Evolutionary conservation across 2,113 vertebrate genomes (phyloP).

Genomic region (Dromaius novaehollandiae): DNA sequence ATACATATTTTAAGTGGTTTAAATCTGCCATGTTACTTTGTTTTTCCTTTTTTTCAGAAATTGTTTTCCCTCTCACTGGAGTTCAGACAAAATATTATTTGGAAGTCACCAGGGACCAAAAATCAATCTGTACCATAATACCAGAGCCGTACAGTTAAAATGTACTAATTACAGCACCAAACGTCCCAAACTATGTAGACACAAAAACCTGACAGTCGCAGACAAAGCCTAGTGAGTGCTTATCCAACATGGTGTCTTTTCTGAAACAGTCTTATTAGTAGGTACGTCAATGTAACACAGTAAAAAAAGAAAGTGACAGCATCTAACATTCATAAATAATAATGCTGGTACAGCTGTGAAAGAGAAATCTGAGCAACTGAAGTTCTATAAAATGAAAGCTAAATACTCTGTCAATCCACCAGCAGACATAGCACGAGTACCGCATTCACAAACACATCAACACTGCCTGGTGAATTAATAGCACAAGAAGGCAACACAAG

Average conservation of each 20-base stretch:
- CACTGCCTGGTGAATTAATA: background rate
- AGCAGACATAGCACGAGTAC: background rate
- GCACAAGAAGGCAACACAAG: background rate
- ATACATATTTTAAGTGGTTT: conserved; percentile 10
- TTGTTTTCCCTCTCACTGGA: background rate
- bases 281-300: background rate
- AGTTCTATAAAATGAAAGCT: background rate
- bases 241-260: background rate
- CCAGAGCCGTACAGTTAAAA: background rate
- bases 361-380: background rate
- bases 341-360: accelerated
- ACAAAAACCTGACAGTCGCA: background rate
- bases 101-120: background rate
- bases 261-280: background rate
- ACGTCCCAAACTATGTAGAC: background rate
- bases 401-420: background rate
- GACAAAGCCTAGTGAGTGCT: background rate
- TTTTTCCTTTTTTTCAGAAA: background rate
- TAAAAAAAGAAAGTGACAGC: background rate
- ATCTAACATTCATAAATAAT: background rate
- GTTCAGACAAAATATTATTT: background rate
- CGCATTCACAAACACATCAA: background rate
- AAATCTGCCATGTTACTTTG: background rate
- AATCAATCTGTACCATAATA: background rate
- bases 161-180: background rate